Base-by-base conservation (phyloP, 2,113 vertebrate species). In the Scortum barcoo region DNA sequence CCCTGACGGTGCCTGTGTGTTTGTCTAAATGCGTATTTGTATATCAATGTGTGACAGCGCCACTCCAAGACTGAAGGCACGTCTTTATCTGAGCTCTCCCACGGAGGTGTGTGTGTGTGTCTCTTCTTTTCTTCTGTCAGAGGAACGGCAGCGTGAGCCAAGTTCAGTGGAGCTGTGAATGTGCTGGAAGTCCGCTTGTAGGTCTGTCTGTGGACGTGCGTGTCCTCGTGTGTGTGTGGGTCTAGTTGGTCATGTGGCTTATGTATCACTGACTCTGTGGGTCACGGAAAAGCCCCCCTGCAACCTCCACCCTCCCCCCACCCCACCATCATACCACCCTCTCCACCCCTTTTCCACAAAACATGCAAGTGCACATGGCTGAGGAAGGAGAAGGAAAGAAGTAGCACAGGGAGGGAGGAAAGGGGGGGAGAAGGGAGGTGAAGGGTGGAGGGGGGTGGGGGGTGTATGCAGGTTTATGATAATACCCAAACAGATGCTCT, bases 231-330 rank as follows among this genome's bases (percentile, higher is more conserved):
- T 33, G 88, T 88, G 86, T 81, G 90, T 90, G 94, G 58, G 91
- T 94, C 95, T 90, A 90, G 92, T 92, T 94, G 94, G 95, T 97
- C 96, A 96, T 96, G 96, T 96, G 96, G 95, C 94, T 96, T 96
- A 95, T 96, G 94, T 96, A 96, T 95, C 93, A 91, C 91, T 93
- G 95, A 95, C 94, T 92, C 91, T 86, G 80, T 83, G 92, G 94
- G 94, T 94, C 95, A 95, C 78, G 90, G 93, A 94, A 95, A 93
- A 90, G 92, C 88, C 91, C 88, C 81, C n/a, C n/a, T n/a, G n/a
- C n/a, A n/a, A n/a, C n/a, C n/a, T n/a, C n/a, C n/a, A n/a, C n/a
- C n/a, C n/a, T n/a, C n/a, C n/a, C 70, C 85, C 86, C 73, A 44
- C 81, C 74, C 74, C 73, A 33, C 84, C 80, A 69, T 42, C 78